A percentile compares a stretch with the other conserved stretches of the same genome.
These are phyloP conservation scores for Argentina silus DNA, from an alignment of 2,797 vertebrate genomes.

Conservation along the genomic window DNA sequence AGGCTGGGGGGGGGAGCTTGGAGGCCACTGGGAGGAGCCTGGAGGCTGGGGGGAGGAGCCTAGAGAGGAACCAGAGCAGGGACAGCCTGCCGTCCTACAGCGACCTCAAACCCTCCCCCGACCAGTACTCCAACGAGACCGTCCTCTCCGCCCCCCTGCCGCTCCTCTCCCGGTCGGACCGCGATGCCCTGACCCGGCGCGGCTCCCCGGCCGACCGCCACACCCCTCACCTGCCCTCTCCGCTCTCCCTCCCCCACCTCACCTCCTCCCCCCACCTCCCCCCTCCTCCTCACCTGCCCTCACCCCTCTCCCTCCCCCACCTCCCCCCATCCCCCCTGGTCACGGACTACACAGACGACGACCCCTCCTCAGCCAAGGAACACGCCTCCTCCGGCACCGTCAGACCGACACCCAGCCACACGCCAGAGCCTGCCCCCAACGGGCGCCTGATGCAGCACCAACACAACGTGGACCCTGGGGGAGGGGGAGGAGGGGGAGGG, in stretches of 20 bases:
- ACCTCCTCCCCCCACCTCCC: conserved; percentile 89
- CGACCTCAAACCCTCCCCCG: conserved; percentile 90
- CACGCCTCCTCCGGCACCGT: conserved; percentile 74
- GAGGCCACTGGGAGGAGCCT: conserved; percentile 76
- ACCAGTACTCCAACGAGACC: conserved; percentile 98
- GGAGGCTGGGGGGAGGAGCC: conserved; percentile 76
- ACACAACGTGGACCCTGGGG: conserved; percentile 88
- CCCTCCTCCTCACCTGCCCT: conserved; percentile 82
- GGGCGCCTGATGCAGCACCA: conserved; percentile 92
- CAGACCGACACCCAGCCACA: conserved; percentile 81
- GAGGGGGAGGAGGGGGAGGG: conserved; percentile 74
- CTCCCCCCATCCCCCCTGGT: conserved; percentile 84
- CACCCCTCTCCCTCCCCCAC: conserved; percentile 83
- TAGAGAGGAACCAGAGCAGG: conserved; percentile 89
- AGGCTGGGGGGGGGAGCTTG: conserved; percentile 85
- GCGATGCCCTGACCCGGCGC: conserved; percentile 93
- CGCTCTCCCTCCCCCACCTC: conserved; percentile 89
- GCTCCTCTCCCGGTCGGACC: conserved; percentile 94
- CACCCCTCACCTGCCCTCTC: conserved; percentile 87
- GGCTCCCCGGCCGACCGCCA: conserved; percentile 90
- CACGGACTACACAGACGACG: conserved; percentile 91
- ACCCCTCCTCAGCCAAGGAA: conserved; percentile 83
- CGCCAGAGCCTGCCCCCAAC: conserved; percentile 87
- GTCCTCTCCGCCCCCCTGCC: conserved; percentile 95
- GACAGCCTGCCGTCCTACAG: conserved; percentile 89